Evolutionary conservation across 1,140 invertebrate genomes (phyloP), one percentile per base, ranked within the genome.

Genomic region (Temnothorax longispinosus): DNA sequence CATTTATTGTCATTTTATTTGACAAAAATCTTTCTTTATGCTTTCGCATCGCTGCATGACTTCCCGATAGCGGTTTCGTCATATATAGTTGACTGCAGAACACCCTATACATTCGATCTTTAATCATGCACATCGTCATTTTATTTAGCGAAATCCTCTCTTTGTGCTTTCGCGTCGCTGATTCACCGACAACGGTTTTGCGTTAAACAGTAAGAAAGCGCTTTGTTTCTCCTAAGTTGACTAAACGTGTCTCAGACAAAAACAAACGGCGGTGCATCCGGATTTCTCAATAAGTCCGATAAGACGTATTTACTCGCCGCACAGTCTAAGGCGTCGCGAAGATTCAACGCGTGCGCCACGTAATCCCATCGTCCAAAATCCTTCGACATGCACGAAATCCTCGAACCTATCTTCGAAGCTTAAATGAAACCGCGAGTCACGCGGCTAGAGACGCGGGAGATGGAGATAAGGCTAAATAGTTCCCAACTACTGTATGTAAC

Each of bases 101-200:
- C 72, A 58, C 27, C 18, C 13, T 74, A 7, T 35, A 35, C 3
- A 10, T 60, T 21, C 11, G n/a, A 60, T 8, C 52, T 21, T 75
- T 44, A 44, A 41, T 65, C 44, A 8, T 44, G 18, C 32, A 54
- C 2, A 41, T 77, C 41, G 44, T 76, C 54, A 47, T 77, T 47
- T 15, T 44, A 6, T 47, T 44, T 47, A 18, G 6, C 38, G 21
- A 52, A 50, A 65, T 78, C 13, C 18, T 64, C 44, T 32, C 38
- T 62, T 62, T 44, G n/a, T n/a, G 1, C 10, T 78, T 65, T 80
- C n/a, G 35, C 54, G 18, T 41, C 21, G 58, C 50, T 71, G 78
- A 81, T 81, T 81, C 65, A 71, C 21, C 11, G 21, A 81, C 54
- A 71, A 7, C 65, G 38, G 38, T 71, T 71, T 81, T 13, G 18